Conservation (phyloP, 2,888 invertebrate species). For the Zaprionus obscuricornis region DNA sequence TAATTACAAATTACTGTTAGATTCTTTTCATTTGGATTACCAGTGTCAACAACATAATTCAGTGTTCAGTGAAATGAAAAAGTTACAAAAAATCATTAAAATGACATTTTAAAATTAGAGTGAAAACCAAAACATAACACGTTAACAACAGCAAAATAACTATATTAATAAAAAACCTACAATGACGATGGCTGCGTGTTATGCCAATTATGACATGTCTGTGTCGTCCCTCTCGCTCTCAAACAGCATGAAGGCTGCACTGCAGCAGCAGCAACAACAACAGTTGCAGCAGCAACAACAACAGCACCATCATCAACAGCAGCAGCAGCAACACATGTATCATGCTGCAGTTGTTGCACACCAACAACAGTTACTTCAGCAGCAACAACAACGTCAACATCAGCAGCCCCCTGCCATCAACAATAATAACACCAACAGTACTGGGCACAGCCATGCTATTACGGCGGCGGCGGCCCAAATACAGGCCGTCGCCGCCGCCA, state of each 20-base stretch:
- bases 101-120: conserved; percentile 48
- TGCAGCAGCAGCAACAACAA: conserved; percentile 66
- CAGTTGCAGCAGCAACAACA: conserved; percentile 52
- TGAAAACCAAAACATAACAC: conserved; percentile 5
- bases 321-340: conserved; percentile 62
- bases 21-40: conserved; percentile 78
- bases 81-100: conserved; percentile 38
- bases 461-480: conserved; percentile 54
- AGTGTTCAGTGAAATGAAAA: conserved; percentile 41
- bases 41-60: conserved; percentile 78
- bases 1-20: conserved; percentile 45
- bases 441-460: conserved; percentile 46
- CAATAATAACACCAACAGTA: conserved; percentile 54
- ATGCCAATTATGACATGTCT: conserved; percentile 83
- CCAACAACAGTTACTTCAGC: conserved; percentile 64
- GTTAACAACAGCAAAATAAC: conserved; percentile 28
- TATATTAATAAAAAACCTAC: conserved; percentile 7
- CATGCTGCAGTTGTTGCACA: conserved; percentile 65
- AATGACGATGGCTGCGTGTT: conserved; percentile 84
- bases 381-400: conserved; percentile 58
- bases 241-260: conserved; percentile 78
- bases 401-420: conserved; percentile 49
- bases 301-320: conserved; percentile 52
- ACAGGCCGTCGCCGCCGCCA: conserved; percentile 56
- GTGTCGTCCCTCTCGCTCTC: conserved; percentile 70